Conservation (phyloP, 2,113 vertebrate genomes). For the Oreochromis niloticus region DNA sequence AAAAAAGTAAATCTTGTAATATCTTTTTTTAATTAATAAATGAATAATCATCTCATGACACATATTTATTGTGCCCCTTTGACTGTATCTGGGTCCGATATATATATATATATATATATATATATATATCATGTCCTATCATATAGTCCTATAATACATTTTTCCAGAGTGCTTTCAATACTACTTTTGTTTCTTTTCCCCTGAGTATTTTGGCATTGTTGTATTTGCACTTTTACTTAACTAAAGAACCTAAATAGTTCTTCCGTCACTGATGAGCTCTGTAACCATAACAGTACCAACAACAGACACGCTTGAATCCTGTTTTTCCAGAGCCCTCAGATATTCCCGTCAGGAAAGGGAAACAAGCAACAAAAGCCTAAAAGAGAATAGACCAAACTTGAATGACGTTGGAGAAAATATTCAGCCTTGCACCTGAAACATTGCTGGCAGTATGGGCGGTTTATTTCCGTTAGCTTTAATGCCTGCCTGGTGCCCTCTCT, state of each 20-base stretch:
- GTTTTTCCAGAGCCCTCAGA: constrained; percentile 60
- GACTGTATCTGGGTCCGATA: not conserved
- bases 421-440: constrained; percentile 40
- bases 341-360: constrained; percentile 68
- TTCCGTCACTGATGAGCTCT: not conserved
- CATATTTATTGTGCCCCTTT: not conserved
- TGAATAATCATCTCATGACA: not conserved
- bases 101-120: not conserved
- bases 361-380: constrained; percentile 51
- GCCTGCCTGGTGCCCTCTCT: constrained; percentile 47
- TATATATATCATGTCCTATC: not conserved
- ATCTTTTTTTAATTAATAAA: not conserved
- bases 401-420: constrained; percentile 23
- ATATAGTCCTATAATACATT: not conserved
- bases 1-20: not conserved
- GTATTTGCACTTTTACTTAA: not conserved
- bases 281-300: constrained; percentile 18
- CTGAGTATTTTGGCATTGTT: not conserved
- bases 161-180: not conserved
- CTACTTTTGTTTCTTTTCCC: not conserved
- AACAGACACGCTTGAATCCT: constrained; percentile 42
- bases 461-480: constrained; percentile 40
- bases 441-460: constrained; percentile 10
- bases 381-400: not conserved
- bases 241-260: not conserved